phyloP scores from a whole-genome alignment of 2,113 vertebrate genomes.

The Eleginops maclovinus region DNA sequence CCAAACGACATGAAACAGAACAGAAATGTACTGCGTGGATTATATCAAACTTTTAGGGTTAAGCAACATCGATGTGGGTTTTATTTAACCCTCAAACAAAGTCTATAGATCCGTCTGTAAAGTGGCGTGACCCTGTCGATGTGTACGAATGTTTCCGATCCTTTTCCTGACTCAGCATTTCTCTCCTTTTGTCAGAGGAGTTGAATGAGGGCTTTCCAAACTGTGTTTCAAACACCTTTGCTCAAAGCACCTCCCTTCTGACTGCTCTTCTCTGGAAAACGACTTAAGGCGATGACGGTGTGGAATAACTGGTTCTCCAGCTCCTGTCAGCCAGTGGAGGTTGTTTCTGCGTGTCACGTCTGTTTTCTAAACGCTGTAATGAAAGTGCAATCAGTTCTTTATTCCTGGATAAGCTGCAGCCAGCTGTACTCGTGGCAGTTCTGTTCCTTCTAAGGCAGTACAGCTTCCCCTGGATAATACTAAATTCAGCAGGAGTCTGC shows the following conservation, averaged over 20 bases:
- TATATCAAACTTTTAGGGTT: not conserved
- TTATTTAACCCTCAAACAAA: not conserved
- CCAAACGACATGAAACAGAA: not conserved
- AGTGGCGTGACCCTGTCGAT: not conserved
- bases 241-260: not conserved
- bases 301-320: conserved; percentile 16
- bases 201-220: not conserved
- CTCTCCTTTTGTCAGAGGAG: not conserved
- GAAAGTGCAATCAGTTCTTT: not conserved
- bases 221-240: not conserved
- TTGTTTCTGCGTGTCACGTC: not conserved
- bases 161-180: not conserved
- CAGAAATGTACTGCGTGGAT: not conserved
- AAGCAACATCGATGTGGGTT: not conserved
- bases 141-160: not conserved
- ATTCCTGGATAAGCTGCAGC: not conserved
- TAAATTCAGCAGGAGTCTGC: conserved; percentile 16
- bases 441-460: not conserved
- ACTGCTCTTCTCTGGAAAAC: not conserved
- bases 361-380: not conserved
- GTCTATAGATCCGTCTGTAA: not conserved
- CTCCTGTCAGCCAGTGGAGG: not conserved
- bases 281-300: not conserved
- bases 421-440: not conserved
- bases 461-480: conserved; percentile 27